phyloP scores from a whole-genome alignment of 1,140 invertebrate genomes.

The Bactericera cockerelli region DNA sequence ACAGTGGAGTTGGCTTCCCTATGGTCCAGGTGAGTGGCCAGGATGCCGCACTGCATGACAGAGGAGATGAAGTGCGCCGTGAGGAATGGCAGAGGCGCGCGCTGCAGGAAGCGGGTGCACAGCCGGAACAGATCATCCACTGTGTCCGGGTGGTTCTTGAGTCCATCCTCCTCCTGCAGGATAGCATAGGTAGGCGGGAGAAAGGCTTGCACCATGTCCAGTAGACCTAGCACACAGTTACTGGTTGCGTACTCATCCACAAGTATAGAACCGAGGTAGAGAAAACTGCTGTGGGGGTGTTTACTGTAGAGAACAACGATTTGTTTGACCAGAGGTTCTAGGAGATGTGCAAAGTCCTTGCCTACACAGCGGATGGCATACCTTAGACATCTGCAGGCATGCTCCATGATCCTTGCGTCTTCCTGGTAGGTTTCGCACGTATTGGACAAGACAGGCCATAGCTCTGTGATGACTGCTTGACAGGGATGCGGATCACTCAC shows the following conservation, averaged over 20 bases:
- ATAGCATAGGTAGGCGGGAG: slow-evolving; percentile 69
- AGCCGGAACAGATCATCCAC: slow-evolving; percentile 93
- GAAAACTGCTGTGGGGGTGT: slow-evolving; percentile 82
- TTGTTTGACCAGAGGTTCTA: slow-evolving; percentile 66
- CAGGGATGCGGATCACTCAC: slow-evolving; percentile 60
- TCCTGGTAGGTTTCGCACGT: slow-evolving; percentile 58
- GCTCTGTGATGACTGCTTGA: slow-evolving; percentile 58
- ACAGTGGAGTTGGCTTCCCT: slow-evolving; percentile 89
- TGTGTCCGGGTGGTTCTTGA: slow-evolving; percentile 88
- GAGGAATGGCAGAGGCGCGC: slow-evolving; percentile 64
- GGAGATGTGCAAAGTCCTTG: slow-evolving; percentile 53
- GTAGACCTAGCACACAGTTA: slow-evolving; percentile 50
- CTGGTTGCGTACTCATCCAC: slow-evolving; percentile 83
- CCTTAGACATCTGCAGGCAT: slow-evolving; percentile 73
- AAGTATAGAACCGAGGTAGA: slow-evolving; percentile 87
- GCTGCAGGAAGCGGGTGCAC: slow-evolving; percentile 70
- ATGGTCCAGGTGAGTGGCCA: slow-evolving; percentile 74
- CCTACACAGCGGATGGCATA: slow-evolving; percentile 78
- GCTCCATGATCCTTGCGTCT: slow-evolving; percentile 79
- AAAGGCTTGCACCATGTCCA: slow-evolving; percentile 77
- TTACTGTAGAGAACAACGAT: slow-evolving; percentile 66
- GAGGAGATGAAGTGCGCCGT: slow-evolving; percentile 49
- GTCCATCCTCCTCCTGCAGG: slow-evolving; percentile 54
- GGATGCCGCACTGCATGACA: slow-evolving; percentile 66
- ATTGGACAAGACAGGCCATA: slow-evolving; percentile 74